phyloP scores from a whole-genome alignment of 23 tunicate species.

The Diplosoma virens region DNA sequence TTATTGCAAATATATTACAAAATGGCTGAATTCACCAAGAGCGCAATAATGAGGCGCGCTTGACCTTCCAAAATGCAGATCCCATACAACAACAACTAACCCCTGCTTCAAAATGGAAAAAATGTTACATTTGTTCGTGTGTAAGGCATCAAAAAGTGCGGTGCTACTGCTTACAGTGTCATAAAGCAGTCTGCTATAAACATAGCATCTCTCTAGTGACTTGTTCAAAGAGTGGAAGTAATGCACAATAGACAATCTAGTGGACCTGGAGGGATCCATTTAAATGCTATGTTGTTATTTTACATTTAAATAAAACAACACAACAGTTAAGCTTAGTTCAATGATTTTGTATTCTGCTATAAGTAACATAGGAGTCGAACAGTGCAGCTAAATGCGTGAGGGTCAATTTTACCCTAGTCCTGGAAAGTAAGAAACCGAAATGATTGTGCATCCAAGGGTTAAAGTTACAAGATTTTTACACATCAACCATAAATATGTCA shows the following conservation, averaged over 20 bases:
- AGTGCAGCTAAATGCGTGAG: not conserved
- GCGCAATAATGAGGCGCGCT: too few relatives aligned
- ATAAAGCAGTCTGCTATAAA: not conserved
- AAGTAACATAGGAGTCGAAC: not conserved
- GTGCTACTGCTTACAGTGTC: conserved; percentile 19
- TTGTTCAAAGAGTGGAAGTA: not conserved
- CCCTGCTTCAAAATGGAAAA: not conserved
- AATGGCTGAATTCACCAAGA: too few relatives aligned
- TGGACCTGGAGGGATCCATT: not conserved
- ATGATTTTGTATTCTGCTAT: conserved; percentile 5
- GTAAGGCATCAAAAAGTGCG: not conserved
- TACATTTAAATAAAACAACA: not conserved
- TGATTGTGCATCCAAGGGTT: not conserved
- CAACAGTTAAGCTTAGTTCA: not conserved
- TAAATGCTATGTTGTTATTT: not conserved
- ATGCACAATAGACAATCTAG: not conserved
- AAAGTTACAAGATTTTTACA: not conserved
- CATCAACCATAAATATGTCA: too few relatives aligned
- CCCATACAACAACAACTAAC: not conserved
- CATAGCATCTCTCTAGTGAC: not conserved
- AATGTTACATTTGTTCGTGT: too few relatives aligned
- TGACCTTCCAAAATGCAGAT: not conserved
- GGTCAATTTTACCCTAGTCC: not conserved
- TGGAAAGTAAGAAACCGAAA: not conserved
- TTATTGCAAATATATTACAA: too few relatives aligned